These are phyloP conservation scores for Macrophya alboannulata DNA, from an alignment of 2,888 invertebrate genomes.

Conservation along the genomic window DNA sequence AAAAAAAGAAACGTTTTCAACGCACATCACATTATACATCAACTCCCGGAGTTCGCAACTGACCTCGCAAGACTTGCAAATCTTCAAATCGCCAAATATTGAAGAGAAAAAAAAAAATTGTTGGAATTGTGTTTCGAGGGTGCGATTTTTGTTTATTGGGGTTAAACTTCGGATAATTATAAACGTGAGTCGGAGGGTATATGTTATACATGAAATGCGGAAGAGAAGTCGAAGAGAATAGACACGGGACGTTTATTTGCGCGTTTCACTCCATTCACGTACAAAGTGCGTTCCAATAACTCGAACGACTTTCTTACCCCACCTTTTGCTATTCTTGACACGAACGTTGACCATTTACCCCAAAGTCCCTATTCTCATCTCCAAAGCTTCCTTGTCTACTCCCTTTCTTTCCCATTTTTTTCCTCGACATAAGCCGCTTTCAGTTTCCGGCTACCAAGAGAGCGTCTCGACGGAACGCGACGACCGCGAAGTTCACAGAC, in stretches of 20 bases:
- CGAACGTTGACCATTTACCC: slow-evolving; percentile 51
- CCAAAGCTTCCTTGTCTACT: background rate
- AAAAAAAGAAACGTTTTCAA: background rate
- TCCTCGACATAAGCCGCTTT: background rate
- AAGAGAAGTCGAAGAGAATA: background rate
- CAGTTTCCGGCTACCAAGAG: slow-evolving; percentile 5
- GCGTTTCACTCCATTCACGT: slow-evolving; percentile 46
- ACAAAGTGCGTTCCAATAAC: slow-evolving; percentile 54
- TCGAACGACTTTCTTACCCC: slow-evolving; percentile 46
- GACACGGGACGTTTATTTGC: slow-evolving; percentile 10
- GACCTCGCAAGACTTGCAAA: background rate
- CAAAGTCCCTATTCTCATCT: slow-evolving; percentile 38
- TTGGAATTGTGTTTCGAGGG: background rate
- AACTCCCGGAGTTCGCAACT: background rate
- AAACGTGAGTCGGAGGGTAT: background rate
- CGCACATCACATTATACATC: background rate
- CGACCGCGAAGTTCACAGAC: background rate
- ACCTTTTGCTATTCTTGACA: slow-evolving; percentile 43
- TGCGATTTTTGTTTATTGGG: background rate
- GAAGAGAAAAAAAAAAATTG: background rate
- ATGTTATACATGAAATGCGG: background rate
- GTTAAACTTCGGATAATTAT: background rate
- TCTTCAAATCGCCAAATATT: background rate
- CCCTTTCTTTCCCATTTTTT: background rate
- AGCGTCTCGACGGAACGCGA: background rate